Percentiles rank a stretch among this genome's conserved stretches.
Conservation (phyloP, 2,888 invertebrate genomes). For the Lobophora halterata region DNA sequence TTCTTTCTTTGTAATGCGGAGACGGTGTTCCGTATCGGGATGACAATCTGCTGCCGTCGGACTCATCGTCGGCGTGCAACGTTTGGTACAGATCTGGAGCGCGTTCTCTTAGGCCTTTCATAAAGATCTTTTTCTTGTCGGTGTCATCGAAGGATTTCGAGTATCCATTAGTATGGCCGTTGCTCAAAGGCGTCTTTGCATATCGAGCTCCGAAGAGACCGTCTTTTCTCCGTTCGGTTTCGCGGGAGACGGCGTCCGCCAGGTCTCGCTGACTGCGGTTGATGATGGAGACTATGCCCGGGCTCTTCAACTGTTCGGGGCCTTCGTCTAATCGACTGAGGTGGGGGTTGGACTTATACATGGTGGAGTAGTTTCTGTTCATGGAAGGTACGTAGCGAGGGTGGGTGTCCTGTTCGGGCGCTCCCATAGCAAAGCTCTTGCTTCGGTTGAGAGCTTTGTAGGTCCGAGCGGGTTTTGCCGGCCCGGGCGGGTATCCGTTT, state of each 20-base stretch:
- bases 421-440: constrained; percentile 92
- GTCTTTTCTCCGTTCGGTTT: constrained; percentile 76
- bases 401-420: constrained; percentile 75
- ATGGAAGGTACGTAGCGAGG: constrained; percentile 71
- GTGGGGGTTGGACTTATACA: constrained; percentile 90
- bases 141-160: constrained; percentile 70
- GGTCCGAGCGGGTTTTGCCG: constrained; percentile 89
- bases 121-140: constrained; percentile 84
- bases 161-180: constrained; percentile 72
- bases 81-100: constrained; percentile 87
- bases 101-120: constrained; percentile 85
- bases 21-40: constrained; percentile 72
- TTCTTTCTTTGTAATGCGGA: constrained; percentile 72
- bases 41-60: constrained; percentile 71
- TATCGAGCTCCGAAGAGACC: constrained; percentile 79
- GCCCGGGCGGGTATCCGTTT: constrained; percentile 80
- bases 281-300: constrained; percentile 92
- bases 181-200: constrained; percentile 76
- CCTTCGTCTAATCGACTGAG: constrained; percentile 85
- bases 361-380: constrained; percentile 76
- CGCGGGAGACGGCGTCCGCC: constrained; percentile 81
- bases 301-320: constrained; percentile 89
- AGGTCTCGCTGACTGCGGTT: constrained; percentile 91
- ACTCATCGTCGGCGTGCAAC: constrained; percentile 83
- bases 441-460: constrained; percentile 89